Base-by-base conservation (phyloP, 2,113 vertebrate genomes). In the Quiscalus mexicanus region DNA sequence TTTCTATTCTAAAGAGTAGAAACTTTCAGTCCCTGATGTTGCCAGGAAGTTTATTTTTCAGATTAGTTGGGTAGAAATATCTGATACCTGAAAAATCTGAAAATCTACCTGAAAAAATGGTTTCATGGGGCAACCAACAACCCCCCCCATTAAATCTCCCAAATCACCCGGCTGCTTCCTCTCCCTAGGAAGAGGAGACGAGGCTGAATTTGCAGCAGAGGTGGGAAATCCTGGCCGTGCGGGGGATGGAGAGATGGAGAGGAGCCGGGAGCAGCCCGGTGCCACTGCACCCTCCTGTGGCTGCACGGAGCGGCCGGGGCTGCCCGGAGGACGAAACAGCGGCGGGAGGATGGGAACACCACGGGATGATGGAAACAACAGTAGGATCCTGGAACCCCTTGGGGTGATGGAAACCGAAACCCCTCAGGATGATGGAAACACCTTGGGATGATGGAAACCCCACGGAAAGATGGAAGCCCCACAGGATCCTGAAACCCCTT, bases 251-350 rank as follows among this genome's bases (percentile, higher is more conserved):
- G 37, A 37, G 65, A 16, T 4, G 33, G 59, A 53, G 64, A 20
- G 11, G 35, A 70, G 71, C 28, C 5, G 23, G 59, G 50, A 68
- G 45, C 65, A 58, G 27, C 74, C 70, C 7, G 28, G 82, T 45
- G 59, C 35, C 31, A 9, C 71, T 71, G 89, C 81, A 63, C 87
- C 94, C 87, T 96, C 95, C 69, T 71, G 94, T 87, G 97, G 93
- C 70, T 79, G 16, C 74, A 4, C 5, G 33, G 88, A 17, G 50
- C 10, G 1, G 1, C 41, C 8, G 0, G 8, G 41, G 50, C 11
- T 0, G 1, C 41, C 6, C 0, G 10, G 42, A n/a, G 19, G 8
- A 5, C 6, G 53, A 10, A 14, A 56, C 55, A 22, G 3, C 33
- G 13, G 33, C 6, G 33, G 33, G 55, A 58, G 4, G 13, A 20